Percentiles rank a stretch among this genome's conserved stretches.
Conservation (phyloP, 1,140 invertebrate species). For the Colletes gigas region DNA sequence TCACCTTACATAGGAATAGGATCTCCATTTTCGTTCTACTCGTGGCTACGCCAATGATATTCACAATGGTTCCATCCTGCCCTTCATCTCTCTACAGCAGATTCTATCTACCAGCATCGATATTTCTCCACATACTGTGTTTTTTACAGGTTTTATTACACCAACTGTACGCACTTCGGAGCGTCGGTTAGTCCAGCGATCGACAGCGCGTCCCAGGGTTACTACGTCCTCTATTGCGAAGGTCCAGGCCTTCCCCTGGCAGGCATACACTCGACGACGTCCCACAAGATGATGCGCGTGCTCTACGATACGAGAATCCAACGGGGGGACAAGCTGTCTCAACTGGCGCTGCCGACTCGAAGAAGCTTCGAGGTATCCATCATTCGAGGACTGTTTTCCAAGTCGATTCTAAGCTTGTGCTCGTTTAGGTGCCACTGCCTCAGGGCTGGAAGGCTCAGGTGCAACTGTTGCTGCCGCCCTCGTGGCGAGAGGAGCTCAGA, state of each 20-base stretch:
- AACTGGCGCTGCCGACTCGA: slow-evolving; percentile 88
- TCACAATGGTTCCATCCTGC: no score
- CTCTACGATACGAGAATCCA: slow-evolving; percentile 89
- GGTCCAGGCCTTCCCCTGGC: slow-evolving; percentile 90
- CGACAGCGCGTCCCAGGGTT: slow-evolving; percentile 82
- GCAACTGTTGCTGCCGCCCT: slow-evolving; percentile 89
- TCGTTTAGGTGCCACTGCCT: slow-evolving; percentile 84
- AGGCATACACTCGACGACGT: slow-evolving; percentile 86
- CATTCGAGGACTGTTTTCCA: neutral
- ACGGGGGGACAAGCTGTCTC: slow-evolving; percentile 83
- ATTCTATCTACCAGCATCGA: neutral
- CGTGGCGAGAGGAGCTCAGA: slow-evolving; percentile 90
- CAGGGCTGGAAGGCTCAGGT: slow-evolving; percentile 90
- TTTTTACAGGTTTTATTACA: slow-evolving; percentile 83
- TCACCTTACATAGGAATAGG: no score
- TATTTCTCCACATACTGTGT: neutral
- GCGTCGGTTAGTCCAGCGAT: slow-evolving; percentile 85
- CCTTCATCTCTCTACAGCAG: no score
- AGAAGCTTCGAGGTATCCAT: slow-evolving; percentile 85
- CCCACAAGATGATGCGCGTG: slow-evolving; percentile 87
- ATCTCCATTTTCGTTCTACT: no score
- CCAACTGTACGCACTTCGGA: slow-evolving; percentile 90
- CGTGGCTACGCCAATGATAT: no score
- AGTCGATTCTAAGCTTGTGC: no score
- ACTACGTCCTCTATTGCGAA: slow-evolving; percentile 90